Evolutionary conservation across 2,797 vertebrate genomes (phyloP).

Genomic region (Poeciliopsis gracilis): DNA sequence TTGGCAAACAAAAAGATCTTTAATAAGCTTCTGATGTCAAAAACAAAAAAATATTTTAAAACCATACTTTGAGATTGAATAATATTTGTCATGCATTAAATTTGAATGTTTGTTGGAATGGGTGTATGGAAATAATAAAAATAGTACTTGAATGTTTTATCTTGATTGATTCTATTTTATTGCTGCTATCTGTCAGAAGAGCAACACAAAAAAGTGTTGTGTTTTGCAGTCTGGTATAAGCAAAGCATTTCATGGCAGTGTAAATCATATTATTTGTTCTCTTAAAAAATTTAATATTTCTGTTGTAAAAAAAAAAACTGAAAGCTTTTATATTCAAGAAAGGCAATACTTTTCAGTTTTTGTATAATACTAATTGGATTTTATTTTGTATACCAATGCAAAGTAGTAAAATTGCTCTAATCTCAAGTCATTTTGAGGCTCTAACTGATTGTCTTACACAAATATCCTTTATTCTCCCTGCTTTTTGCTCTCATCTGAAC

Average conservation of each 20-base stretch:
- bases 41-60: slow-evolving; percentile 35
- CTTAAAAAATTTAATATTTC: not conserved
- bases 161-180: slow-evolving; percentile 24
- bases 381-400: not conserved
- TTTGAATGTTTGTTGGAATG: slow-evolving; percentile 48
- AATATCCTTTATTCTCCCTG: not conserved
- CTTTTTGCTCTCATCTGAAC: not conserved
- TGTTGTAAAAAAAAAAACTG: not conserved
- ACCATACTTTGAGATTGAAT: slow-evolving; percentile 57
- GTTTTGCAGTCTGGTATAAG: not conserved
- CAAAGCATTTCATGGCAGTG: not conserved
- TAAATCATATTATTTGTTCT: not conserved
- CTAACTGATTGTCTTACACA: not conserved
- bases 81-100: slow-evolving; percentile 36
- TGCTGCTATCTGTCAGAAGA: not conserved
- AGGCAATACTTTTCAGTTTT: not conserved
- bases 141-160: slow-evolving; percentile 57
- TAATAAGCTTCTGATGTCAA: slow-evolving; percentile 47
- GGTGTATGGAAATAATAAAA: slow-evolving; percentile 67
- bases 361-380: not conserved
- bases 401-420: not conserved
- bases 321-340: not conserved
- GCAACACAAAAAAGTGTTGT: not conserved
- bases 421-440: not conserved
- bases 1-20: slow-evolving; percentile 50